phyloP scores from a whole-genome alignment of 2,797 vertebrate species.

The Chiloscyllium punctatum region DNA sequence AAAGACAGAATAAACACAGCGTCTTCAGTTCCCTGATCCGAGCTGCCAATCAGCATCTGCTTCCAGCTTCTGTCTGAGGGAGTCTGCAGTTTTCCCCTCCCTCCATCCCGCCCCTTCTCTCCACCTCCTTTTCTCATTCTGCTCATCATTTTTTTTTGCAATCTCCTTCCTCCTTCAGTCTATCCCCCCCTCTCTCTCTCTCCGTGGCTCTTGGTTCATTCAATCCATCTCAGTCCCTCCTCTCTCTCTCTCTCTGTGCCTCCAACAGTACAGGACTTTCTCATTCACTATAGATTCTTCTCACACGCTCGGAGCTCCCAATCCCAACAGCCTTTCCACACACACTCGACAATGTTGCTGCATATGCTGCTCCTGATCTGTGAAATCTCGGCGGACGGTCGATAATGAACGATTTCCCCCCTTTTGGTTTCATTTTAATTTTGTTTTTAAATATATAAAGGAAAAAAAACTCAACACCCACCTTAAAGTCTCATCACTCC shows the following conservation, averaged over 20 bases:
- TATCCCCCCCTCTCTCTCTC: neutral
- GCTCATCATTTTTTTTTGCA: neutral
- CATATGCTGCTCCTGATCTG: neutral
- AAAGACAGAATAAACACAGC: neutral
- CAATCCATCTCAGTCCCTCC: neutral
- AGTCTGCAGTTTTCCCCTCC: neutral
- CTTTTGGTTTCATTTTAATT: too few relatives aligned
- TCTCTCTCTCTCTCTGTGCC: neutral
- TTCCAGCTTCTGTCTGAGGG: neutral
- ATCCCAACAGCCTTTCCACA: neutral
- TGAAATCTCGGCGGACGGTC: neutral
- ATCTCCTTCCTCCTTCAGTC: neutral
- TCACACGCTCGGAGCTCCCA: neutral
- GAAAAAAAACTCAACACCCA: neutral
- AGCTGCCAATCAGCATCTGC: neutral
- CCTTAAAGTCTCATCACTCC: conserved; percentile 1
- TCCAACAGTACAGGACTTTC: neutral
- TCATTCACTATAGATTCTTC: conserved; percentile 23
- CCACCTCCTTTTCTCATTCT: neutral
- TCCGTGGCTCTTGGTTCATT: neutral
- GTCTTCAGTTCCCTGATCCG: neutral
- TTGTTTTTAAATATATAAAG: neutral
- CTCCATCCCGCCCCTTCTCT: neutral
- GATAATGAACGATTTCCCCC: neutral
- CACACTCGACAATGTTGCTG: neutral